phyloP scores from a whole-genome alignment of 2,113 vertebrate genomes.

The Microcebus ravelobensis region DNA sequence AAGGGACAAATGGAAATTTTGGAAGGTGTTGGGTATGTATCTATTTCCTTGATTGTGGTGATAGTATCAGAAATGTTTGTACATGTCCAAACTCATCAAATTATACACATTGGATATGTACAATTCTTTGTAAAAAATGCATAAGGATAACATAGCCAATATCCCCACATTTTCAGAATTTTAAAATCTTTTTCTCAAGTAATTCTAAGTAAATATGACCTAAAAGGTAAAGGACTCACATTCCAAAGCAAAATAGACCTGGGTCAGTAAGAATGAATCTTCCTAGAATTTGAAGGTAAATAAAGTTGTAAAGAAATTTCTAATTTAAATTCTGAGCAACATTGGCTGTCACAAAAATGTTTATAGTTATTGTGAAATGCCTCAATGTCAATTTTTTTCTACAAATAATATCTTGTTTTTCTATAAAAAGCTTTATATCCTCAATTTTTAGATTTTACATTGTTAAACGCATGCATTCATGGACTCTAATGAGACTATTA shows the following conservation, averaged over 20 bases:
- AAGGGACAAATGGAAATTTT: not conserved
- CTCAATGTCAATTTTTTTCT: not conserved
- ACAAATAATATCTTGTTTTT: slow-evolving; percentile 14
- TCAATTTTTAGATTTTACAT: not conserved
- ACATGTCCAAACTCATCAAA: not conserved
- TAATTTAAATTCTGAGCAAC: slow-evolving; percentile 9
- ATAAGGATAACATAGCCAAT: not conserved
- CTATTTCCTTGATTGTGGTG: not conserved
- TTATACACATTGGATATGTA: not conserved
- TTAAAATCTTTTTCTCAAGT: slow-evolving; percentile 16
- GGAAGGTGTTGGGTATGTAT: not conserved
- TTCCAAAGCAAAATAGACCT: not conserved
- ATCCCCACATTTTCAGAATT: not conserved
- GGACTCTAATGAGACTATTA: slow-evolving; percentile 48
- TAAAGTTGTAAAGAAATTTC: not conserved
- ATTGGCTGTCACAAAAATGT: not conserved
- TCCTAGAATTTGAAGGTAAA: not conserved
- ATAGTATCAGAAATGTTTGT: not conserved
- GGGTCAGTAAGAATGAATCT: not conserved
- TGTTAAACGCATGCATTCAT: slow-evolving; percentile 24
- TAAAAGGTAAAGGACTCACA: not conserved
- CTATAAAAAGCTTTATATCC: not conserved
- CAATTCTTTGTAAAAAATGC: not conserved
- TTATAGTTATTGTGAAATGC: not conserved
- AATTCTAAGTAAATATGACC: not conserved